A percentile compares a stretch with the other conserved stretches of the same genome.
These are phyloP conservation scores for Halcyon leucocephala DNA, from an alignment of 2,797 vertebrate species.

Conservation along the genomic window DNA sequence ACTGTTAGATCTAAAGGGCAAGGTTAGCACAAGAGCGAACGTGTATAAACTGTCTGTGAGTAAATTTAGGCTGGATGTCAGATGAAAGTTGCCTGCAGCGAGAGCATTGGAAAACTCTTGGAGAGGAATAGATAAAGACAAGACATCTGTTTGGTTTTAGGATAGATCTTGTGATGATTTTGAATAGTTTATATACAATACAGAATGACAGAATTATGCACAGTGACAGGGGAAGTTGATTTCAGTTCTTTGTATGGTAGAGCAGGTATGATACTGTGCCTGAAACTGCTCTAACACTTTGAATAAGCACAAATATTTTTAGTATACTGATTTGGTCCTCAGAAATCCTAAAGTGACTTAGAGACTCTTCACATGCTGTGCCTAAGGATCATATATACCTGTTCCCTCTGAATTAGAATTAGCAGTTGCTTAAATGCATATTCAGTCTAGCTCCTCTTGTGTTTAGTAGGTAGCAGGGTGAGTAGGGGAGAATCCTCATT, in stretches of 20 bases:
- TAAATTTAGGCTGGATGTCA: conserved; percentile 26
- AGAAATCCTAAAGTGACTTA: not conserved
- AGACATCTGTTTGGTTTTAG: not conserved
- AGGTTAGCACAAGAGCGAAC: conserved; percentile 23
- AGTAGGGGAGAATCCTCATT: not conserved
- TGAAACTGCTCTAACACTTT: not conserved
- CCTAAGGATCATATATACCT: not conserved
- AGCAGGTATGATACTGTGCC: not conserved
- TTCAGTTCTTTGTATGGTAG: not conserved
- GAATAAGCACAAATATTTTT: not conserved
- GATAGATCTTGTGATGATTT: not conserved
- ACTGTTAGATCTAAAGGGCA: conserved; percentile 56
- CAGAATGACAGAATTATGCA: not conserved
- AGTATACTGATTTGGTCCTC: not conserved
- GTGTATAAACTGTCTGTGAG: not conserved
- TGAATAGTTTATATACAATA: not conserved
- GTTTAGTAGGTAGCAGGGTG: not conserved
- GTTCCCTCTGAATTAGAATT: not conserved
- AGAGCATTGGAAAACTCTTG: not conserved
- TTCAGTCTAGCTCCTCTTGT: not conserved
- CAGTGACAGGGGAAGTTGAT: not conserved
- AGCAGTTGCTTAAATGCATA: not conserved
- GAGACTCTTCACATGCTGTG: not conserved
- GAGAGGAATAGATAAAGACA: not conserved
- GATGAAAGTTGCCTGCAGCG: not conserved